Base-by-base conservation (phyloP, 2,888 invertebrate genomes). In the Campopleginae sp. region DNA sequence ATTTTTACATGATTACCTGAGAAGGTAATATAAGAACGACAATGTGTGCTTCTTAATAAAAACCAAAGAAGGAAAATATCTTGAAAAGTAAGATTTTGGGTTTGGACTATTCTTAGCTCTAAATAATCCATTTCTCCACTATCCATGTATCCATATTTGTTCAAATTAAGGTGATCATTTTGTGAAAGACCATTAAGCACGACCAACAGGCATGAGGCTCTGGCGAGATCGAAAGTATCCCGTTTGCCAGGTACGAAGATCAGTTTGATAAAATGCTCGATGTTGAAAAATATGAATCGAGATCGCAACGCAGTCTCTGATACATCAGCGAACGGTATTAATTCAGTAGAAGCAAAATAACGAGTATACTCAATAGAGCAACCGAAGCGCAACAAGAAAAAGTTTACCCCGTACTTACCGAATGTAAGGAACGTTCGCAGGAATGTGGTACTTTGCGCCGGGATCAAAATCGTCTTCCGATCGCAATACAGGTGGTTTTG, bases 401-500 rank as follows among this genome's bases (percentile, higher is more conserved):
- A 68, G 23, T 58, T 48, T 42, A 77, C 51, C 8, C 71, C 84
- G 72, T 58, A 95, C 97, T 96, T 93, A 98, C 98, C 98, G 96
- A 91, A 98, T 96, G 90, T 98, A 98, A 1, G 98, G 98, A 86
- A 98, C 97, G 94, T 98, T 98, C 76, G 98, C 97, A 0, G 98
- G 97, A 63, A 98, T 96, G 94, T 98, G 98, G 93, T 98, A 98
- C 93, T 98, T 98, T 63, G 98, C 96, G 3, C 98, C 98, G 72
- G 98, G 96, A 93, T 98, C 98, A 92, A 98, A 98, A 94, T 98
- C 98, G 86, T 96, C 95, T 94, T 98, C 98, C 0, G 97, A 97
- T 63, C 98, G 95, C 0, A 97, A 94, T 0, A 98, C 96, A 0
- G 98, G 98, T 0, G 98, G 98, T 89, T 98, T 97, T 82, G 98